These are phyloP conservation scores for Chrysocyon brachyurus DNA, from an alignment of 2,797 vertebrate genomes.

Conservation along the genomic window DNA sequence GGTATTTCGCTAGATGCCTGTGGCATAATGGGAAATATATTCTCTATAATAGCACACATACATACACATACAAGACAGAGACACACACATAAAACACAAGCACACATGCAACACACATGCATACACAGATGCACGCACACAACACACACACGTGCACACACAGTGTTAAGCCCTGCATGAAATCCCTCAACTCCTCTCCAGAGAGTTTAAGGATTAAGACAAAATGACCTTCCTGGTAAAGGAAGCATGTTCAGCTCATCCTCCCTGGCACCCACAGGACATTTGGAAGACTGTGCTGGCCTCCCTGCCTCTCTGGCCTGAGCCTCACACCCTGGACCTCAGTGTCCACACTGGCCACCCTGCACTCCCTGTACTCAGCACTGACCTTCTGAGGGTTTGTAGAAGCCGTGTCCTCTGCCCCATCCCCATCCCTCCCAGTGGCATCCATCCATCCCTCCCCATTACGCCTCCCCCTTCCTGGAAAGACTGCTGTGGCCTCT, in stretches of 20 bases:
- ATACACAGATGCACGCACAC: neutral
- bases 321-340: neutral
- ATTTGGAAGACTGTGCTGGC: neutral
- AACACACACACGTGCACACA: neutral
- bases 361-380: no score
- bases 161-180: neutral
- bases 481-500: neutral
- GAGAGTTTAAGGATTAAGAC: neutral
- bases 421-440: no score
- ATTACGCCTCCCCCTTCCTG: fast-evolving
- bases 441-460: neutral
- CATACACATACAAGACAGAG: neutral
- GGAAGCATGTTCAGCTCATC: neutral
- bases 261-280: fast-evolving
- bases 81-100: neutral
- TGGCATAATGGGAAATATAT: neutral
- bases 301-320: neutral
- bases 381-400: neutral
- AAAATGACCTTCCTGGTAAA: neutral
- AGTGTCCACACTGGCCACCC: fast-evolving
- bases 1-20: neutral
- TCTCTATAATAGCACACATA: neutral
- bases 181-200: neutral
- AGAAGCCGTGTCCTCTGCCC: neutral
- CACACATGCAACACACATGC: neutral